Percentiles rank a stretch among this genome's conserved stretches.
Evolutionary conservation across 2,888 invertebrate genomes (phyloP).

Genomic region (Agrypnus murinus): DNA sequence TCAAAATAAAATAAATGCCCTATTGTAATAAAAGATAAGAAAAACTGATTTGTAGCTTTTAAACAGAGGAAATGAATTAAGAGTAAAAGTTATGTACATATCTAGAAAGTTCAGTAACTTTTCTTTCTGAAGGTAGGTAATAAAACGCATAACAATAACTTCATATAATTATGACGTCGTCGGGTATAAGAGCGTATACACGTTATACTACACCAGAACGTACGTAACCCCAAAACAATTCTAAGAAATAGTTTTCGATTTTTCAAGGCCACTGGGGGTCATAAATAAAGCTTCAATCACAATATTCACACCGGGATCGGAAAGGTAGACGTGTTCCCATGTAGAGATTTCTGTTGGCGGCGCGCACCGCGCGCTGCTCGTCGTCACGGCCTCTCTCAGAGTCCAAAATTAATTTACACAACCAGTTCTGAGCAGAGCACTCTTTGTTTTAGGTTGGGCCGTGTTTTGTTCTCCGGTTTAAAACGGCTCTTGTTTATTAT

Average conservation of each 20-base stretch:
- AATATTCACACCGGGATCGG: constrained; percentile 49
- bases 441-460: constrained; percentile 69
- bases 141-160: too few relatives aligned
- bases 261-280: constrained; percentile 34
- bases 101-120: constrained; percentile 4
- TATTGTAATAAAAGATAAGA: too few relatives aligned
- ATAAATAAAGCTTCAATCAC: constrained; percentile 47
- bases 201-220: too few relatives aligned
- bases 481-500: constrained; percentile 70
- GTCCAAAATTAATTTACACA: constrained; percentile 71
- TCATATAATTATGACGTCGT: too few relatives aligned
- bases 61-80: too few relatives aligned
- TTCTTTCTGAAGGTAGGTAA: neutral
- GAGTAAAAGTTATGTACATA: too few relatives aligned
- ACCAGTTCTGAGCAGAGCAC: constrained; percentile 67
- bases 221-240: constrained; percentile 12
- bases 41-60: too few relatives aligned
- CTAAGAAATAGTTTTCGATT: constrained; percentile 32
- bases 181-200: too few relatives aligned
- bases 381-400: constrained; percentile 59
- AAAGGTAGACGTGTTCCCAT: constrained; percentile 46
- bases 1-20: too few relatives aligned
- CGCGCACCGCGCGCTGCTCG: constrained; percentile 45
- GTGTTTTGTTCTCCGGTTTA: constrained; percentile 68
- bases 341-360: constrained; percentile 47